Conservation (phyloP, 2,113 vertebrate species). For the Larimichthys crocea region DNA sequence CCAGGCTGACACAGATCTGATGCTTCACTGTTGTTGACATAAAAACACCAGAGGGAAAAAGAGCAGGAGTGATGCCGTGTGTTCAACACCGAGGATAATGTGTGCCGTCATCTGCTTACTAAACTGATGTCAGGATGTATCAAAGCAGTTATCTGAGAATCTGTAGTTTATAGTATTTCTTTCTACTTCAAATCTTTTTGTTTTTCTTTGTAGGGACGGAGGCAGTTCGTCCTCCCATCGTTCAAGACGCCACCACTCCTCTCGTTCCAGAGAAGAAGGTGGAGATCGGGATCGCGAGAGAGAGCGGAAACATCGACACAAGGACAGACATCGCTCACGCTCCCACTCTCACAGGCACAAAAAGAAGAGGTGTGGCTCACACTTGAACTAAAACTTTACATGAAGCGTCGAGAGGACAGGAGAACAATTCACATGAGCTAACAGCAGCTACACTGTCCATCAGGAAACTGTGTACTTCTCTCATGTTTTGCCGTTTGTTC, state of each 20-base stretch:
- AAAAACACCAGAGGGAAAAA: background rate
- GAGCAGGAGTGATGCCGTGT: background rate
- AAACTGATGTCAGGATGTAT: background rate
- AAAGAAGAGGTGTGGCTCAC: constrained; percentile 79
- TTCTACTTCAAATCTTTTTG: background rate
- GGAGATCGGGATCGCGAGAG: constrained; percentile 77
- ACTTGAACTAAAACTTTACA: background rate
- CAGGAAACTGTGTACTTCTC: background rate
- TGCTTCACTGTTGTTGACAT: background rate
- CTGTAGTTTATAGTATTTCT: background rate
- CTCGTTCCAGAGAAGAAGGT: constrained; percentile 81
- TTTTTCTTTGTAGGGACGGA: constrained; percentile 74
- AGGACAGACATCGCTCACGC: constrained; percentile 83
- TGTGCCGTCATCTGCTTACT: background rate
- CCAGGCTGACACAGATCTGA: background rate
- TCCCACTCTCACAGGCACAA: constrained; percentile 85
- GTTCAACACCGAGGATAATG: background rate
- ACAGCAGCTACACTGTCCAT: too few relatives aligned
- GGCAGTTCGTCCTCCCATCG: constrained; percentile 83
- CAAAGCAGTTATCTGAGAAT: background rate
- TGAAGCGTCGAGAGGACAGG: background rate
- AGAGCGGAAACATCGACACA: constrained; percentile 85
- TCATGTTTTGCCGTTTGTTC: background rate
- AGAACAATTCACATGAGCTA: background rate
- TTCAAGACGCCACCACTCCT: constrained; percentile 81